phyloP scores from a whole-genome alignment of 2,797 vertebrate genomes.

The Loriculus beryllinus region DNA sequence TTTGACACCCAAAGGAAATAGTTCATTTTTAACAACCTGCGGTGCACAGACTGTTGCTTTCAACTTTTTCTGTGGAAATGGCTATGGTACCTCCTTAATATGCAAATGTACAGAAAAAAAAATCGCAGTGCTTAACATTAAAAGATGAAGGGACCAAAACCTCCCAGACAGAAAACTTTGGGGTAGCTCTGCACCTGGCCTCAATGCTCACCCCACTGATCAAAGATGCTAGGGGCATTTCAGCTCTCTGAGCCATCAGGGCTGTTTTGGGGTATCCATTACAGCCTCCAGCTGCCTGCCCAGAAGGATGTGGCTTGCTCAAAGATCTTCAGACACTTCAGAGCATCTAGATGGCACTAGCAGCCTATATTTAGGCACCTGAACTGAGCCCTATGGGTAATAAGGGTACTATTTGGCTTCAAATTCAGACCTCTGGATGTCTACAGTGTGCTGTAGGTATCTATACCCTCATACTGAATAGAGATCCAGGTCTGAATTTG shows the following conservation, averaged over 20 bases:
- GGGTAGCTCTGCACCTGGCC: background rate
- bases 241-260: background rate
- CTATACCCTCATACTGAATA: background rate
- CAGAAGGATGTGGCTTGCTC: background rate
- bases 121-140: background rate
- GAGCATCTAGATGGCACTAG: slow-evolving; percentile 31
- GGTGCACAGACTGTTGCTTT: background rate
- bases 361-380: background rate
- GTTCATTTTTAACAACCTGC: background rate
- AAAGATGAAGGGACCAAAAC: background rate
- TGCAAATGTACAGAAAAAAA: background rate
- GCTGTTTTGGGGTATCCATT: background rate
- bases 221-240: background rate
- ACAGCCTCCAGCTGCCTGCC: background rate
- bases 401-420: background rate
- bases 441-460: background rate
- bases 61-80: background rate
- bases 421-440: background rate
- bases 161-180: background rate
- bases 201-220: background rate
- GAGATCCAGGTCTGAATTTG: background rate
- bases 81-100: background rate
- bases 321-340: background rate
- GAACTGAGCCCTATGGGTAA: background rate
- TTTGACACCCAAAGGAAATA: background rate